Percentiles rank a stretch among this genome's conserved stretches.
phyloP scores from a whole-genome alignment of 1,140 invertebrate species.

The Caenorhabditis latens region DNA sequence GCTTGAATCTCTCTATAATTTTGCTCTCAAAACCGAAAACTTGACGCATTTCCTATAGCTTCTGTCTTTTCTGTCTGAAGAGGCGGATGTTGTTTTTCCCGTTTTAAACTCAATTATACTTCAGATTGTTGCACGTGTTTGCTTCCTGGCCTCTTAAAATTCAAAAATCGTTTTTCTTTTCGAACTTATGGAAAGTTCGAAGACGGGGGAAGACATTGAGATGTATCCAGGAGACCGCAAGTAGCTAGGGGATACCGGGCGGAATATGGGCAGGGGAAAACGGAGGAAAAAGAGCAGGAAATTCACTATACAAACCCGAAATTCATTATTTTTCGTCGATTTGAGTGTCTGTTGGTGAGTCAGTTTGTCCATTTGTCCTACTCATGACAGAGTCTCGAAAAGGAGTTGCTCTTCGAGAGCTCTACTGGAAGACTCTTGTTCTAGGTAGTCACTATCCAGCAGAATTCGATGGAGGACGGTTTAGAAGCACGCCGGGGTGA shows the following conservation, averaged over 20 bases:
- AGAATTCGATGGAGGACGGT: constrained; percentile 12
- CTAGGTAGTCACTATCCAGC: constrained; percentile 27
- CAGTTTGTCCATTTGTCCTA: too few species aligned
- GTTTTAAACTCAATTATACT: background rate
- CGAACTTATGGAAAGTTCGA: too few species aligned
- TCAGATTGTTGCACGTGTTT: constrained; percentile 12
- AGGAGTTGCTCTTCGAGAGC: constrained; percentile 18
- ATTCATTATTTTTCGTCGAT: too few species aligned
- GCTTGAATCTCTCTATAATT: background rate
- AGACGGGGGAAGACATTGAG: too few species aligned
- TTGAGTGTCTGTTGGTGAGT: too few species aligned
- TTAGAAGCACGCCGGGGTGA: background rate
- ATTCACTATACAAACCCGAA: too few species aligned
- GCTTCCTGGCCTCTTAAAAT: background rate
- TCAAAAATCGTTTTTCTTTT: too few species aligned
- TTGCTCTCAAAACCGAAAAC: background rate
- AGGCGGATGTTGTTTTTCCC: background rate
- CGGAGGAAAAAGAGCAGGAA: too few species aligned
- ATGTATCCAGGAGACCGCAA: background rate
- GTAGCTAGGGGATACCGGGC: background rate
- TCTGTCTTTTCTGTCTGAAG: background rate
- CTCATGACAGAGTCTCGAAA: constrained; percentile 24
- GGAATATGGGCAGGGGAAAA: background rate
- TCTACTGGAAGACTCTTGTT: constrained; percentile 32
- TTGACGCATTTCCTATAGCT: background rate